Conservation (phyloP, 2,797 vertebrate genomes). For the Propithecus deckenii region DNA sequence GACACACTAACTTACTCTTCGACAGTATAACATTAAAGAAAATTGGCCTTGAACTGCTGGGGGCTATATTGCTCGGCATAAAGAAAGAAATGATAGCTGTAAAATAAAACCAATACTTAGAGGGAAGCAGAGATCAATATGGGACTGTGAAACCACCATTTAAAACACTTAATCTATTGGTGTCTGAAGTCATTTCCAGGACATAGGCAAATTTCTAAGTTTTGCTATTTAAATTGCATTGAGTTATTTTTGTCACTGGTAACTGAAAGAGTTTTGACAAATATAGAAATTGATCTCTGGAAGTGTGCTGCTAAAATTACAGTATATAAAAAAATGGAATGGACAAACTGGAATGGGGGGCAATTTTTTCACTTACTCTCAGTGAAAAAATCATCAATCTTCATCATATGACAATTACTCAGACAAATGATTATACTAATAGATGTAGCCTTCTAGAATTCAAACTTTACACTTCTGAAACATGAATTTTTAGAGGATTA, state of each 20-base stretch:
- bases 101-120: neutral
- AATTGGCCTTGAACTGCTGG: neutral
- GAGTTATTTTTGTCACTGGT: neutral
- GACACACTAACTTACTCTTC: neutral
- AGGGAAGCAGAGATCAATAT: neutral
- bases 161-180: neutral
- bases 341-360: neutral
- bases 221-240: neutral
- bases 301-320: neutral
- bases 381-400: neutral
- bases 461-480: neutral
- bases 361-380: neutral
- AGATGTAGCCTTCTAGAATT: neutral
- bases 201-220: neutral
- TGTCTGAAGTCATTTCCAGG: neutral
- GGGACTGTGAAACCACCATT: neutral
- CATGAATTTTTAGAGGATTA: neutral
- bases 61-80: neutral
- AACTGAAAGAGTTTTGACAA: neutral
- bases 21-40: neutral
- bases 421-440: neutral
- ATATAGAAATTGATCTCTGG: neutral
- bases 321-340: neutral
- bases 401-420: neutral
- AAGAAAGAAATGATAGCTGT: neutral